phyloP scores from a whole-genome alignment of 1,140 invertebrate species.

The Brachionus angularis region DNA sequence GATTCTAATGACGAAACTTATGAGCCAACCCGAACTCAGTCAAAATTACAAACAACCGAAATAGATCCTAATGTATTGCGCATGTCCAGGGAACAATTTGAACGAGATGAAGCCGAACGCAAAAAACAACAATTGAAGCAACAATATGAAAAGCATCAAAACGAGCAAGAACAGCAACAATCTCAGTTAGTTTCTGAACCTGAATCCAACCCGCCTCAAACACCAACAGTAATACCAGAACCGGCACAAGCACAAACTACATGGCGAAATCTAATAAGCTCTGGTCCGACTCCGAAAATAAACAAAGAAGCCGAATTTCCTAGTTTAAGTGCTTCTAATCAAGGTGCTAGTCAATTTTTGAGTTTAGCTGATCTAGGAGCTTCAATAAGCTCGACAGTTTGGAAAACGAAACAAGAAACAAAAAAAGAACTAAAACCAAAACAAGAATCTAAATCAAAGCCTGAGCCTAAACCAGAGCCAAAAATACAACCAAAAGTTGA shows the following conservation, averaged over 20 bases:
- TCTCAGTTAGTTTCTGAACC: not conserved
- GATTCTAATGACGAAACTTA: not conserved
- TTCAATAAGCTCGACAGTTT: not conserved
- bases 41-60: not conserved
- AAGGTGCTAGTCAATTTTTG: not conserved
- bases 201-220: not conserved
- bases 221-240: not conserved
- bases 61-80: not conserved
- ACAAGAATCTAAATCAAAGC: not conserved
- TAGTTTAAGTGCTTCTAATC: not conserved
- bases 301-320: slow-evolving; percentile 7
- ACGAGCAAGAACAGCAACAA: not conserved
- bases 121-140: not conserved
- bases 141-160: not conserved
- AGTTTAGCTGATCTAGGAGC: not conserved
- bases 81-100: not conserved
- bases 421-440: not conserved
- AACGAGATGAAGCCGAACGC: not conserved
- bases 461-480: not conserved
- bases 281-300: not conserved
- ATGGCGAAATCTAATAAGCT: not conserved
- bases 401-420: not conserved
- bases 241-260: not conserved
- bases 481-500: too few species aligned
- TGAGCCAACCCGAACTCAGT: not conserved